A percentile compares a stretch with the other conserved stretches of the same genome.
phyloP scores from a whole-genome alignment of 2,113 vertebrate genomes.

The Odobenus rosmarus region DNA sequence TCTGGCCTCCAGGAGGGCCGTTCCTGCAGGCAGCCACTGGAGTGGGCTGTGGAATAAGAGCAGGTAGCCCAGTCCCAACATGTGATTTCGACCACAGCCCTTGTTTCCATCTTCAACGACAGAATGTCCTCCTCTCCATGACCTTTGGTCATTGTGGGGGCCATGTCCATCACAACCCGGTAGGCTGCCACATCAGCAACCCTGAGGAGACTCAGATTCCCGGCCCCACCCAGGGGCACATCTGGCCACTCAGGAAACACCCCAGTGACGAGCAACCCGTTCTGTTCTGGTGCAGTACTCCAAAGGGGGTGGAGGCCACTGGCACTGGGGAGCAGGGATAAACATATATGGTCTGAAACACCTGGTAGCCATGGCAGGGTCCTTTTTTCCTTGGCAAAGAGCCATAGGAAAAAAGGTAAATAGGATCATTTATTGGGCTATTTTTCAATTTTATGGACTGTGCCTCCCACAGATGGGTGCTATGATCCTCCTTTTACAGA shows the following conservation, averaged over 20 bases:
- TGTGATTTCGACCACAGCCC: neutral
- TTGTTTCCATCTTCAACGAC: neutral
- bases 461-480: neutral
- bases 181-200: neutral
- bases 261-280: neutral
- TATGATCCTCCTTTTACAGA: neutral
- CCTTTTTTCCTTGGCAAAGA: neutral
- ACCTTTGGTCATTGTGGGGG: neutral
- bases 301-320: no score
- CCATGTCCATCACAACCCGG: neutral
- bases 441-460: neutral
- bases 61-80: neutral
- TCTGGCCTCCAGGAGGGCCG: neutral
- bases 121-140: neutral
- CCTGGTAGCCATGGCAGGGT: neutral
- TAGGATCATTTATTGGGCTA: neutral
- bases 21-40: neutral
- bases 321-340: neutral
- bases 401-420: neutral
- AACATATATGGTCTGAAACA: neutral
- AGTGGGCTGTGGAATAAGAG: neutral
- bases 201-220: neutral
- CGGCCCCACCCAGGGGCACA: neutral
- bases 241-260: neutral
- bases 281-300: neutral